Base-by-base conservation (phyloP, 2,113 vertebrate genomes). In the Crocuta crocuta region DNA sequence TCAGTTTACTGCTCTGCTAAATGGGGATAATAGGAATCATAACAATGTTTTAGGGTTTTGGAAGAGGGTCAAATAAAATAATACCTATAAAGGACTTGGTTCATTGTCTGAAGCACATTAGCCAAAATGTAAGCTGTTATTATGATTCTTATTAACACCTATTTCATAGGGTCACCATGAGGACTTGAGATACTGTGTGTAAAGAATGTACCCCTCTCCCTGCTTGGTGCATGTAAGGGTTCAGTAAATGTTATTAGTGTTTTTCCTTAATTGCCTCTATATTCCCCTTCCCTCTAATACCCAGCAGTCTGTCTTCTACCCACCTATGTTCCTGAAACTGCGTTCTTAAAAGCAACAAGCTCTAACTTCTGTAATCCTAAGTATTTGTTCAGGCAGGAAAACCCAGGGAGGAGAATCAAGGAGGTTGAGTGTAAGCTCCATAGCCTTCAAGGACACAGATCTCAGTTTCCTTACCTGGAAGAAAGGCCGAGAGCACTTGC, bases 401-500 rank as follows among this genome's bases (percentile, higher is more conserved):
- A 26, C 43, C 17, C 76, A 45, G 28, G 63, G 35, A 76, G 50
- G 68, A 48, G 84, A 66, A 74, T 10, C 0, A 1, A 71, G 35
- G 48, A 55, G 43, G 12, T 5, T 0, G 35, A 65, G 17, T 0
- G 21, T 53, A 73, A 85, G 63, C 33, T 13, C 3, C 63, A 3
- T 1, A 9, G 24, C 35, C 53, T 81, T 65, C 12, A 2, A n/a
- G 21, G n/a, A 66, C 24, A 4, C 0, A 28, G 13, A 28, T 17
- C 39, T n/a, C 19, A 65, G 31, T 76, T 43, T 71, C 24, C 26
- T 24, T 24, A 11, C 66, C 61, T 11, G 11, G 55, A 10, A 61
- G 71, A 71, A 21, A 84, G 55, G 0, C 39, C 7, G 0, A 0
- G 0, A 17, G 39, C 4, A 0, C 16, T 9, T 10, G 7, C 12